phyloP scores from a whole-genome alignment of 2,797 vertebrate genomes.

The Macropus fuliginosus region DNA sequence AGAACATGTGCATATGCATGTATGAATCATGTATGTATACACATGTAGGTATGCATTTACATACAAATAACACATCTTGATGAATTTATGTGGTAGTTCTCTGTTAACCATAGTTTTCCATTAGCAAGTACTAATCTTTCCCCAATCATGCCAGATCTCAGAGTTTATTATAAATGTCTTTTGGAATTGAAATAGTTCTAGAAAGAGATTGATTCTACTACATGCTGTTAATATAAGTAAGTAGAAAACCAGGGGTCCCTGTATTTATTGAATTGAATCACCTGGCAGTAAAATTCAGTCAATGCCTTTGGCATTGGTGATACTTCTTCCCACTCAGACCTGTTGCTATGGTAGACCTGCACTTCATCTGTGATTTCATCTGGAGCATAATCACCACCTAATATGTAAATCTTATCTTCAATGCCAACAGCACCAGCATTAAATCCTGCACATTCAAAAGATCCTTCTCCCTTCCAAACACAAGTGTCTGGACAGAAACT shows the following conservation, averaged over 20 bases:
- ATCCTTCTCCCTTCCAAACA: slow-evolving; percentile 95
- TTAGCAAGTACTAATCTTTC: slow-evolving; percentile 33
- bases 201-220: not conserved
- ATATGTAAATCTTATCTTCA: slow-evolving; percentile 95
- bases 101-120: slow-evolving; percentile 44
- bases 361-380: slow-evolving; percentile 98
- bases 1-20: slow-evolving; percentile 1
- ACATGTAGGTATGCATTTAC: slow-evolving; percentile 49
- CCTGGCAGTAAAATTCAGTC: slow-evolving; percentile 98
- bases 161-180: slow-evolving; percentile 21
- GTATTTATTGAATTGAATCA: slow-evolving; percentile 94
- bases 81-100: slow-evolving; percentile 32
- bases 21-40: not conserved
- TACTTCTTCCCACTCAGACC: slow-evolving; percentile 97
- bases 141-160: slow-evolving; percentile 45
- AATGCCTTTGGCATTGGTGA: slow-evolving; percentile 95
- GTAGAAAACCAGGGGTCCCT: slow-evolving; percentile 93
- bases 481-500: slow-evolving; percentile 96
- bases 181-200: slow-evolving; percentile 20
- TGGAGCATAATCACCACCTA: slow-evolving; percentile 97
- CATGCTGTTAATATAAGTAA: slow-evolving; percentile 76
- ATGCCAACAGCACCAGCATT: slow-evolving; percentile 96
- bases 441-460: slow-evolving; percentile 98
- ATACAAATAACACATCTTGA: not conserved
- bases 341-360: slow-evolving; percentile 94